Percentiles rank a stretch among this genome's conserved stretches.
These are phyloP conservation scores for Enhydra lutris DNA, from an alignment of 2,113 vertebrate species.

Conservation along the genomic window DNA sequence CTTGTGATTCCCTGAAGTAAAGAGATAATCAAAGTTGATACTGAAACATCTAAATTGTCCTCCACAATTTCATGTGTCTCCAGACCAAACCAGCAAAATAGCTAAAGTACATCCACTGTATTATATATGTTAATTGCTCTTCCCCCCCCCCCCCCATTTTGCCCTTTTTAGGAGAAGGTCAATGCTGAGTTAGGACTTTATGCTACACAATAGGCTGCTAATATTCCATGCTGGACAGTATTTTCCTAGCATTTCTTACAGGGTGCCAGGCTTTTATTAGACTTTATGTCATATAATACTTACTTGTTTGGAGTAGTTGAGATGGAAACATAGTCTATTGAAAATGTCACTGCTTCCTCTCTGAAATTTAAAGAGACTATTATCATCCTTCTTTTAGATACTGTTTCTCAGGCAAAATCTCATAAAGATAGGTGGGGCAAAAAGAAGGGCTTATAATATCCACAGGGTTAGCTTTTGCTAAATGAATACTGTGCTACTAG, in stretches of 20 bases:
- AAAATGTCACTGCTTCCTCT: constrained; percentile 51
- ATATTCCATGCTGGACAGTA: not conserved
- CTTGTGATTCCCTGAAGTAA: constrained; percentile 39
- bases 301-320: constrained; percentile 53
- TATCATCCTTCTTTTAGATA: constrained; percentile 15
- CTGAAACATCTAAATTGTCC: not conserved
- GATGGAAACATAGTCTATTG: constrained; percentile 46
- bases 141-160: not conserved
- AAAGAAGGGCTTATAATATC: not conserved
- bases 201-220: not conserved
- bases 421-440: not conserved
- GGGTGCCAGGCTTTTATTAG: constrained; percentile 37
- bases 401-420: not conserved
- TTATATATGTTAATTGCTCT: not conserved
- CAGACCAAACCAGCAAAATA: not conserved
- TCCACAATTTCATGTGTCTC: not conserved
- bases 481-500: not conserved
- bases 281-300: constrained; percentile 41
- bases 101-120: not conserved
- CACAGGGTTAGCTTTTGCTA: not conserved
- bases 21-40: not conserved
- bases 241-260: constrained; percentile 35
- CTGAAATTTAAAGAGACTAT: constrained; percentile 41
- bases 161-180: not conserved
- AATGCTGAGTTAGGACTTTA: constrained; percentile 4